These are phyloP conservation scores for Panulirus ornatus DNA, from an alignment of 1,140 invertebrate genomes.

Conservation along the genomic window DNA sequence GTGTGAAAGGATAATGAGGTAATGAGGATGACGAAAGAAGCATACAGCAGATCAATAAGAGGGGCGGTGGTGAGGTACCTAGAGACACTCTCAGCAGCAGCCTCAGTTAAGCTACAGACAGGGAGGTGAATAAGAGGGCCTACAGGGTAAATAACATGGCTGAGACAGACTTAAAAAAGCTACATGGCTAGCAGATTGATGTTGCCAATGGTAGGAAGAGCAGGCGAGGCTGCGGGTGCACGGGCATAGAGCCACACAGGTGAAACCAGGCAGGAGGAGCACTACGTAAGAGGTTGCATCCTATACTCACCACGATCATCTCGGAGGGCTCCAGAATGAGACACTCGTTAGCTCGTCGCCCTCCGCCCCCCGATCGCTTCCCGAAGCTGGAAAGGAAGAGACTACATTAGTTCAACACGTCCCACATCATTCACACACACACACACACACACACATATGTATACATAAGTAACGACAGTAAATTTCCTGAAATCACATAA, in stretches of 20 bases:
- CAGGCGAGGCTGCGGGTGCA: background rate
- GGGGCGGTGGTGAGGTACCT: background rate
- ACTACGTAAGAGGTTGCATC: too few relatives aligned
- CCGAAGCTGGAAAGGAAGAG: constrained; percentile 87
- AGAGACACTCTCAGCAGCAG: too few relatives aligned
- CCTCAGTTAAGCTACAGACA: background rate
- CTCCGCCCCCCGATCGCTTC: constrained; percentile 85
- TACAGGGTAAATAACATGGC: too few relatives aligned
- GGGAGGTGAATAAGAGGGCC: background rate
- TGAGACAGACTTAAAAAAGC: too few relatives aligned
- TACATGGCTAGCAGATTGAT: background rate
- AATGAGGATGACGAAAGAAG: background rate
- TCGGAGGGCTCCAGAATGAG: constrained; percentile 91
- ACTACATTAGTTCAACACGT: too few relatives aligned
- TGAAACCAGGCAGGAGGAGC: background rate
- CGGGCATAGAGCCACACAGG: background rate
- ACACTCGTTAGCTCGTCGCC: constrained; percentile 88
- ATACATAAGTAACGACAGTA: too few relatives aligned
- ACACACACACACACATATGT: too few relatives aligned
- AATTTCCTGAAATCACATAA: too few relatives aligned
- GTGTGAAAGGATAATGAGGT: background rate
- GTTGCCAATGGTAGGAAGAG: background rate
- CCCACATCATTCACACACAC: too few relatives aligned
- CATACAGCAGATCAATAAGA: background rate
- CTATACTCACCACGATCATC: constrained; percentile 88